Percentiles rank a stretch among this genome's conserved stretches.
These are phyloP conservation scores for Meteorus cinctellus DNA, from an alignment of 2,888 invertebrate genomes.

Conservation along the genomic window DNA sequence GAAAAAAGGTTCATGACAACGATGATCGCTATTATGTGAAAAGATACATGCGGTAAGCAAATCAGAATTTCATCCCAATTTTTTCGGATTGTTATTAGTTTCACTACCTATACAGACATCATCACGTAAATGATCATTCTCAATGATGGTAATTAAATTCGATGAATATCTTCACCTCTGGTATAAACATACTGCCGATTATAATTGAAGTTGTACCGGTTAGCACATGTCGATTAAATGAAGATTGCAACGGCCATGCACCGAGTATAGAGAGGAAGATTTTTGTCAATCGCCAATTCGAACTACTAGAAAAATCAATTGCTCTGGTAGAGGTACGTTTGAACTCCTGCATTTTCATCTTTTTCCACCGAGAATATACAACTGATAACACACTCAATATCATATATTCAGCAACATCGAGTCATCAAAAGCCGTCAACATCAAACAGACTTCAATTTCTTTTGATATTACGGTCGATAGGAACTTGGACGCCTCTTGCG, in stretches of 20 bases:
- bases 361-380: too few relatives aligned
- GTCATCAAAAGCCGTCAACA: too few relatives aligned
- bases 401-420: too few relatives aligned
- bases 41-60: slow-evolving; percentile 20
- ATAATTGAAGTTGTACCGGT: background rate
- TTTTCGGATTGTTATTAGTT: slow-evolving; percentile 2
- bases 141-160: background rate
- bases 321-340: background rate
- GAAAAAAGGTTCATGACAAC: slow-evolving; percentile 14
- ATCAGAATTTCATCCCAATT: background rate
- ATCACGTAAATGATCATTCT: background rate
- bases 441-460: background rate
- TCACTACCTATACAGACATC: slow-evolving; percentile 8
- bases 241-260: slow-evolving; percentile 38
- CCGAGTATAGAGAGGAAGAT: slow-evolving; percentile 26
- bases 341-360: background rate
- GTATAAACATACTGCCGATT: slow-evolving; percentile 27
- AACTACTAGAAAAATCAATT: slow-evolving; percentile 30
- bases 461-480: background rate
- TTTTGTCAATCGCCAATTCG: slow-evolving; percentile 27
- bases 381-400: too few relatives aligned
- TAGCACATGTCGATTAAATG: background rate
- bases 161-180: slow-evolving; percentile 27
- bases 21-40: slow-evolving; percentile 3
- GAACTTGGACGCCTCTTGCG: too few relatives aligned